These are phyloP conservation scores for Aspidoscelis tigris DNA, from an alignment of 2,113 vertebrate genomes.

Conservation along the genomic window DNA sequence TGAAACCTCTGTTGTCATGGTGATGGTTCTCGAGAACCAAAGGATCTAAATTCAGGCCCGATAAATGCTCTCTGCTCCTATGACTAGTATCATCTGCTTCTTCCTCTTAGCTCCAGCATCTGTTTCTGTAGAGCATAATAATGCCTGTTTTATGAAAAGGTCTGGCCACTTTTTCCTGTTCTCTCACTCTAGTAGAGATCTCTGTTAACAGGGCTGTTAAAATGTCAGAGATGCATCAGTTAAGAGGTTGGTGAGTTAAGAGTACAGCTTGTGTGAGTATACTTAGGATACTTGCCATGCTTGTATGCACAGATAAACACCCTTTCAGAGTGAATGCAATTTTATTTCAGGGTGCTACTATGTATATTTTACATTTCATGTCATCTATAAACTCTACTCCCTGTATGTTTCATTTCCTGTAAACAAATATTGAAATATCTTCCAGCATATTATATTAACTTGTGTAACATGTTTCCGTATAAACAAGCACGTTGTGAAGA, in stretches of 20 bases:
- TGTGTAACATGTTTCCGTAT: no score
- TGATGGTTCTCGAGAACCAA: neutral
- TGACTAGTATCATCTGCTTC: neutral
- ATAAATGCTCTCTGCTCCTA: neutral
- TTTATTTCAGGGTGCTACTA: neutral
- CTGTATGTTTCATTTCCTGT: neutral
- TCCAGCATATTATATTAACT: neutral
- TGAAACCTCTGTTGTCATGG: neutral
- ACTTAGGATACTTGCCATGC: neutral
- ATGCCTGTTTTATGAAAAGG: neutral
- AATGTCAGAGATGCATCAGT: accelerated
- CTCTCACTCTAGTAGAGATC: neutral
- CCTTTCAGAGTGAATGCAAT: neutral
- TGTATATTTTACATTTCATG: neutral
- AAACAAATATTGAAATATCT: neutral
- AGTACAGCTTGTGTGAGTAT: accelerated
- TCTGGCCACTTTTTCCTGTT: neutral
- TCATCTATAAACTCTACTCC: no score
- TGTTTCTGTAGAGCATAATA: constrained; percentile 15
- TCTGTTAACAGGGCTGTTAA: accelerated
- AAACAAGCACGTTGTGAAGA: no score
- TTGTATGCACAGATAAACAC: neutral
- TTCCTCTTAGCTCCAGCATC: neutral
- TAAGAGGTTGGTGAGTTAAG: neutral
- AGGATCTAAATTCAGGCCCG: neutral